A percentile compares a stretch with the other conserved stretches of the same genome.
phyloP scores from a whole-genome alignment of 2,888 invertebrate genomes.

The Cryptosula pallasiana region DNA sequence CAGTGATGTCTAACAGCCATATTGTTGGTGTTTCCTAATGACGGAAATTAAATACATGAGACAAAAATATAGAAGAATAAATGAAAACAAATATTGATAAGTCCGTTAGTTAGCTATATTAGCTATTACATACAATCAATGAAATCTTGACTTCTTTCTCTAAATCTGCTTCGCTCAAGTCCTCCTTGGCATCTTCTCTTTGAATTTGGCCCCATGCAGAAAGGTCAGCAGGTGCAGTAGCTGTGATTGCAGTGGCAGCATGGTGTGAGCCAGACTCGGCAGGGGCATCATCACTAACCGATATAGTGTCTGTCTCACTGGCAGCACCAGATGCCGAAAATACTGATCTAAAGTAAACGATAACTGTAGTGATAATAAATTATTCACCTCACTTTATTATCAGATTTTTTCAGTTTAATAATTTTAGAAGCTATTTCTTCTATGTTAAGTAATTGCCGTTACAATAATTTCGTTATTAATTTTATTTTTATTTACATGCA shows the following conservation, averaged over 20 bases:
- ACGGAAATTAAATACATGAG: too few species aligned
- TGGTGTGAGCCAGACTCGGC: slow-evolving; percentile 3
- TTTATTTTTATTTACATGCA: too few species aligned
- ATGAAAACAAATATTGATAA: too few species aligned
- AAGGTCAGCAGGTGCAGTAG: slow-evolving; percentile 15
- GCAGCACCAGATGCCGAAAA: slow-evolving; percentile 41
- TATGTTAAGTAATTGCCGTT: too few species aligned
- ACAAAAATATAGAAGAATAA: too few species aligned
- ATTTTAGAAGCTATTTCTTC: too few species aligned
- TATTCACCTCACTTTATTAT: too few species aligned
- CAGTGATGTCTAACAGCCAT: slow-evolving; percentile 49
- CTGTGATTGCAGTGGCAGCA: slow-evolving; percentile 12
- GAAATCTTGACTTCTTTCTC: slow-evolving; percentile 42
- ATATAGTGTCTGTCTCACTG: slow-evolving; percentile 19
- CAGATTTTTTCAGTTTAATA: too few species aligned
- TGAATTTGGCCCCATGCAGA: slow-evolving; percentile 27
- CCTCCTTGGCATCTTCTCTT: slow-evolving; percentile 43
- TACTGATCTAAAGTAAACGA: slow-evolving; percentile 47
- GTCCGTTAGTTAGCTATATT: too few species aligned
- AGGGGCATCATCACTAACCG: slow-evolving; percentile 24
- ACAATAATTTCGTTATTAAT: too few species aligned
- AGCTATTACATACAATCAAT: slow-evolving; percentile 34
- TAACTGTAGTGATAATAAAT: too few species aligned
- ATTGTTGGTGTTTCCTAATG: slow-evolving; percentile 49
- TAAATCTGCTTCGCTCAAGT: slow-evolving; percentile 42